Percentiles rank a stretch among this genome's conserved stretches.
These are phyloP conservation scores for Agrotis exclamationis DNA, from an alignment of 2,888 invertebrate genomes.

Conservation along the genomic window DNA sequence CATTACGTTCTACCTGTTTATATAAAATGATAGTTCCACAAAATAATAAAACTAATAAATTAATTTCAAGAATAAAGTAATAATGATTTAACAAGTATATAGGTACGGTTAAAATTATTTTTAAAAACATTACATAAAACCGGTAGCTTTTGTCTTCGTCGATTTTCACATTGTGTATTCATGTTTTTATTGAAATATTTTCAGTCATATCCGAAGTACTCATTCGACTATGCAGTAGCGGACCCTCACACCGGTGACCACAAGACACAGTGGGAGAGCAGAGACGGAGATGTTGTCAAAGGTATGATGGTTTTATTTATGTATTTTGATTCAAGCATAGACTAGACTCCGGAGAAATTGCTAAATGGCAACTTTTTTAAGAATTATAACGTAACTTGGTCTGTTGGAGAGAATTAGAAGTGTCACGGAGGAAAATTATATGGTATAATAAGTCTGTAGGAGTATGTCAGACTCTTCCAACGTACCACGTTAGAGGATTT, in stretches of 20 bases:
- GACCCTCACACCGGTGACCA: constrained; percentile 92
- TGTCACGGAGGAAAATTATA: too few relatives aligned
- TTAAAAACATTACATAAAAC: background rate
- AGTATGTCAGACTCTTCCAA: too few relatives aligned
- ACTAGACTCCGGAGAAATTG: too few relatives aligned
- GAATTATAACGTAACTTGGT: too few relatives aligned
- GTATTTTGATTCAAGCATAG: background rate
- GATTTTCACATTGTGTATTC: background rate
- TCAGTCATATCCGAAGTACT: constrained; percentile 91
- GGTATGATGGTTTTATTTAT: constrained; percentile 71
- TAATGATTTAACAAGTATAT: background rate
- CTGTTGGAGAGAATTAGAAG: too few relatives aligned
- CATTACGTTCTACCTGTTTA: background rate
- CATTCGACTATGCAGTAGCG: constrained; percentile 92
- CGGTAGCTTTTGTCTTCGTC: background rate
- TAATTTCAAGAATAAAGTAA: background rate
- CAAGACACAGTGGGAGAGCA: constrained; percentile 91
- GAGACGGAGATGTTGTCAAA: constrained; percentile 92
- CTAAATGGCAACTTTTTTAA: too few relatives aligned
- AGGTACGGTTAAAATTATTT: too few relatives aligned
- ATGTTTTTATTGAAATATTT: constrained; percentile 60
- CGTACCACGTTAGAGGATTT: too few relatives aligned
- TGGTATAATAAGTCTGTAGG: too few relatives aligned
- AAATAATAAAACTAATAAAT: background rate
- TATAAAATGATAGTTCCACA: background rate